Conservation (phyloP, 2,797 vertebrate species). For the Sphenopsis melanotis region DNA sequence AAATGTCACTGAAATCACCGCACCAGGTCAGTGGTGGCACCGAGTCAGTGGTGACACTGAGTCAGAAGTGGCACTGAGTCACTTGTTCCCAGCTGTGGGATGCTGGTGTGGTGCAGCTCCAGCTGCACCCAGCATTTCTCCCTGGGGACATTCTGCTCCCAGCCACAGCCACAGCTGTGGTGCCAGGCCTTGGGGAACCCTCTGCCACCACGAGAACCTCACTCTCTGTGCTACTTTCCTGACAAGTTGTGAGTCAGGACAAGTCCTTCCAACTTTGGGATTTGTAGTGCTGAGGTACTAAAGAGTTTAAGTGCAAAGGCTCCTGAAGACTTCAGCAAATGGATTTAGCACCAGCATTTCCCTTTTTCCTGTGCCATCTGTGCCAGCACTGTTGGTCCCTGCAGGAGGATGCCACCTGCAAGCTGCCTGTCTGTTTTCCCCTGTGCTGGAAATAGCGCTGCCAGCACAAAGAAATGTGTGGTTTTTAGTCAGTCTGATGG, state of each 20-base stretch:
- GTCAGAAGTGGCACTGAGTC: background rate
- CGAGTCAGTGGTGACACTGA: fast-evolving
- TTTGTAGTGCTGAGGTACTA: background rate
- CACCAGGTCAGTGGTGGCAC: background rate
- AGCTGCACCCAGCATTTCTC: background rate
- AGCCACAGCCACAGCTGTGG: fast-evolving
- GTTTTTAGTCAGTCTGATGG: background rate
- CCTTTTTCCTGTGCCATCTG: background rate
- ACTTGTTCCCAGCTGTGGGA: background rate
- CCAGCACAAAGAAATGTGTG: background rate
- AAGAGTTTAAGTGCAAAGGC: background rate
- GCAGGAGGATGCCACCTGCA: background rate
- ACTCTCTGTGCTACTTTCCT: background rate
- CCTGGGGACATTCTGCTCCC: background rate
- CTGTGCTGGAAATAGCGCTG: background rate
- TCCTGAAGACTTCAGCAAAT: background rate
- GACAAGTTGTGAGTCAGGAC: background rate
- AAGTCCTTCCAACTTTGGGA: background rate
- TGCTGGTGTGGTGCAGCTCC: background rate
- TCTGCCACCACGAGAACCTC: background rate
- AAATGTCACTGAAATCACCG: background rate
- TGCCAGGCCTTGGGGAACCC: background rate
- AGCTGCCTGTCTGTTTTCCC: background rate
- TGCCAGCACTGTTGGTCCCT: background rate
- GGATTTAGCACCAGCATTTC: background rate